Evolutionary conservation across 2,113 vertebrate species (phyloP).

Genomic region (Pagrus major): DNA sequence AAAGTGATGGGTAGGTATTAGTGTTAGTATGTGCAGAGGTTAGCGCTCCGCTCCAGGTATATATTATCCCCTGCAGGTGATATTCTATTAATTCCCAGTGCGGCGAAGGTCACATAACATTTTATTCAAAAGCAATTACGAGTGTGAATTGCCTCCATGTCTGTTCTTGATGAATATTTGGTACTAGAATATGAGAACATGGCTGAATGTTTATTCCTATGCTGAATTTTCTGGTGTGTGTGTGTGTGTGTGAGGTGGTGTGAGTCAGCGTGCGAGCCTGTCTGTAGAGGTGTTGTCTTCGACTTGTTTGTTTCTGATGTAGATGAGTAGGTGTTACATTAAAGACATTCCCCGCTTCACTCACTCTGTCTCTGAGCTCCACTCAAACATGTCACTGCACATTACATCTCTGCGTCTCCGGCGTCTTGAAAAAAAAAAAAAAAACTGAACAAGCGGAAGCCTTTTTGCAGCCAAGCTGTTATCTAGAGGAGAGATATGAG

Average conservation of each 20-base stretch:
- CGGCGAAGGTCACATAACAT: slow-evolving; percentile 11
- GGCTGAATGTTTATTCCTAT: slow-evolving; percentile 25
- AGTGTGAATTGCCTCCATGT: slow-evolving; percentile 17
- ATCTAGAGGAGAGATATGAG: slow-evolving; percentile 11
- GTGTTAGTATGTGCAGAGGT: background rate
- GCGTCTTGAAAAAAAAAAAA: too few relatives aligned
- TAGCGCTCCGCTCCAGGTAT: background rate
- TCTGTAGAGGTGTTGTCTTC: slow-evolving; percentile 56
- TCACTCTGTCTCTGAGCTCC: slow-evolving; percentile 66
- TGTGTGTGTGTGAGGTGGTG: slow-evolving; percentile 1
- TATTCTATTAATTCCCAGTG: slow-evolving; percentile 4
- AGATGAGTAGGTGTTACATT: slow-evolving; percentile 76
- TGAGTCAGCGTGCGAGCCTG: slow-evolving; percentile 35
- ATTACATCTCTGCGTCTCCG: slow-evolving; percentile 57
- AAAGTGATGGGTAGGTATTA: background rate
- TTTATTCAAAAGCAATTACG: slow-evolving; percentile 16
- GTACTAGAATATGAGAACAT: slow-evolving; percentile 14
- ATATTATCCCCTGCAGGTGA: slow-evolving; percentile 7
- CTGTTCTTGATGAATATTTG: slow-evolving; percentile 25
- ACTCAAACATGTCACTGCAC: slow-evolving; percentile 70
- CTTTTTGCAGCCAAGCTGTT: slow-evolving; percentile 45
- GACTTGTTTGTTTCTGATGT: slow-evolving; percentile 65
- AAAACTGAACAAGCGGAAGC: slow-evolving; percentile 5
- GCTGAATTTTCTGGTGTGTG: background rate
- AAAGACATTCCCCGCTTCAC: slow-evolving; percentile 67